These are phyloP conservation scores for Epizoanthus rinbou DNA, from an alignment of 92 coral and sea anemone genomes.

Conservation along the genomic window DNA sequence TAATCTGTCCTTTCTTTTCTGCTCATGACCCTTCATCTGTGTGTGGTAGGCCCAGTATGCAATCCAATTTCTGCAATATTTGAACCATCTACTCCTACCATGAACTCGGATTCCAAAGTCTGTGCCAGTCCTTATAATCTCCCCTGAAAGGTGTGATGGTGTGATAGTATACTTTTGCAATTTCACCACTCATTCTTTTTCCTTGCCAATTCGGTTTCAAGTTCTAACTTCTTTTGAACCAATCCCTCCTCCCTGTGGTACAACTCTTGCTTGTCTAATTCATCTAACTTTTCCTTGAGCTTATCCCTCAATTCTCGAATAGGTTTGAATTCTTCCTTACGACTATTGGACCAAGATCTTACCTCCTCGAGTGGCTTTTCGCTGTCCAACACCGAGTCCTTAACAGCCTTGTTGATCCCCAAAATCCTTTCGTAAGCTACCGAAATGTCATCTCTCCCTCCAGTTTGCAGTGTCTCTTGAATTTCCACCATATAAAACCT, in stretches of 20 bases:
- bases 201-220: conserved; percentile 44
- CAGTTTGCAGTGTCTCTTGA: conserved; percentile 21
- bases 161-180: no score
- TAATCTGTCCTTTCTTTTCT: no score
- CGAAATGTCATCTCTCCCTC: conserved; percentile 30
- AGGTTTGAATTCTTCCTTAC: conserved; percentile 29
- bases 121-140: no score
- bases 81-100: conserved; percentile 54
- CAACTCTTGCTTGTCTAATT: conserved; percentile 21
- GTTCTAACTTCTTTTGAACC: conserved; percentile 37
- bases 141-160: no score
- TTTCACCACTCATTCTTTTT: neutral
- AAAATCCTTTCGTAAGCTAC: conserved; percentile 44
- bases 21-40: no score
- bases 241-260: conserved; percentile 45
- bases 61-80: conserved; percentile 34
- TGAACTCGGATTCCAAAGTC: conserved; percentile 11
- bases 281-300: conserved; percentile 30
- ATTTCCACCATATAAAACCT: conserved; percentile 45
- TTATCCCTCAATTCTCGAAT: conserved; percentile 36
- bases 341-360: conserved; percentile 15
- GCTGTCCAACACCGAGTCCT: conserved; percentile 27
- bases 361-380: conserved; percentile 40
- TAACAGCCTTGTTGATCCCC: conserved; percentile 27
- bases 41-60: conserved; percentile 60